These are phyloP conservation scores for Indri indri DNA, from an alignment of 2,113 vertebrate species.

Conservation along the genomic window DNA sequence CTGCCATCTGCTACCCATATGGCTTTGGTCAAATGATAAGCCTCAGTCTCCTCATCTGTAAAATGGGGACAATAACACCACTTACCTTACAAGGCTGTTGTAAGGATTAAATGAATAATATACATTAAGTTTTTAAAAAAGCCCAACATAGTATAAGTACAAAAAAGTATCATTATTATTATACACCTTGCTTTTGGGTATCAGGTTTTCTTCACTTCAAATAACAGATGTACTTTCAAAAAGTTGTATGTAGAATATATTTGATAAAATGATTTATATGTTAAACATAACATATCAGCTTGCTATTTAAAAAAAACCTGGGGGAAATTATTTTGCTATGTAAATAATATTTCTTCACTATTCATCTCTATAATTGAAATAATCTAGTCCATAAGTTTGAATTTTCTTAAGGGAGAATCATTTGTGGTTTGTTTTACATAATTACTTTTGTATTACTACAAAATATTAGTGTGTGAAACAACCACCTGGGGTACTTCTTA, in stretches of 20 bases:
- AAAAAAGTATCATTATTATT: background rate
- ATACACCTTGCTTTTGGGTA: constrained; percentile 3
- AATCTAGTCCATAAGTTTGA: background rate
- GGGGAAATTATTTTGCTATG: constrained; percentile 19
- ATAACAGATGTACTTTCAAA: background rate
- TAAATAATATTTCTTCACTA: constrained; percentile 12
- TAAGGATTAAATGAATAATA: constrained; percentile 1
- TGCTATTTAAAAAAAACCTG: background rate
- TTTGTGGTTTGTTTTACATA: background rate
- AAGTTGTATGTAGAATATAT: background rate
- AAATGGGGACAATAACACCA: background rate
- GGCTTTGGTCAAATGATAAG: background rate
- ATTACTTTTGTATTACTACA: background rate
- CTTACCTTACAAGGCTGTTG: background rate
- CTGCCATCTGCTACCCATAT: background rate
- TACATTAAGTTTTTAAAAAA: background rate
- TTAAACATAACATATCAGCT: background rate
- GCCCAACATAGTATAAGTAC: background rate
- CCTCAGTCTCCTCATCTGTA: background rate
- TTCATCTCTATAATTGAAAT: constrained; percentile 30
- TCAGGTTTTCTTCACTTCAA: background rate
- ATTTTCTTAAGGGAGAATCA: constrained; percentile 3
- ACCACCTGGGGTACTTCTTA: background rate
- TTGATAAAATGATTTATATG: constrained; percentile 30
- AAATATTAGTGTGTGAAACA: background rate